Base-by-base conservation (phyloP, 2,113 vertebrate genomes). In the Riparia riparia region DNA sequence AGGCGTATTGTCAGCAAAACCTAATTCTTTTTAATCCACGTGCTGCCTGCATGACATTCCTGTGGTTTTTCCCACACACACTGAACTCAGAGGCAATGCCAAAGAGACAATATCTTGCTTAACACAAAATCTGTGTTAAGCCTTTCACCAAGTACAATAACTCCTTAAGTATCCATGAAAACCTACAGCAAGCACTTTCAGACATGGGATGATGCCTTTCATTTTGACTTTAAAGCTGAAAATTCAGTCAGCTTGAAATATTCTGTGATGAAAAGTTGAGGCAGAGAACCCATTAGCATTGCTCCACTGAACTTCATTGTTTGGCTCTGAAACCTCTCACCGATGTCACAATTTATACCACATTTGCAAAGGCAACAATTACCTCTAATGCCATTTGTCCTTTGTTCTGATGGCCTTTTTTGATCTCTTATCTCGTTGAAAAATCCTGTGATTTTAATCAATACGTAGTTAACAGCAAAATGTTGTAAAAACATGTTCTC, bases 21-120 rank as follows among this genome's bases (percentile, higher is more conserved):
- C 39, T 85, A 96, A 93, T 90, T 80, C 66, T 91, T 82, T 84
- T 64, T 93, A 94, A 96, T 91, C 85, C 74, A n/a, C 9, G 50
- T 66, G 50, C 56, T 82, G 84, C 66, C 54, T 80, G 22, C 21
- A 12, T 28, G 65, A 65, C 63, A 82, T 72, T 84, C 37, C n/a
- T 28, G 22, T 41, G 53, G 25, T 49, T 91, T 95, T 72, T 74
- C 73, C 42, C 63, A 54, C 90, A 78, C 69, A 24, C 49, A 2
- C 45, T 45, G 49, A 57, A 90, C 69, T 65, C 29, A 2, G 53
- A 44, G 66, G 70, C 71, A 70, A 61, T 47, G 74, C 50, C 78
- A 77, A 76, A 71, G 66, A 94, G 66, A 65, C 76, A 73, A 9
- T 39, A 76, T n/a, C 89, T 91, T 72, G 10, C 63, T 87, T 58